A percentile compares a stretch with the other conserved stretches of the same genome.
These are phyloP conservation scores for Hypercompe scribonia DNA, from an alignment of 2,888 invertebrate genomes.

Conservation along the genomic window DNA sequence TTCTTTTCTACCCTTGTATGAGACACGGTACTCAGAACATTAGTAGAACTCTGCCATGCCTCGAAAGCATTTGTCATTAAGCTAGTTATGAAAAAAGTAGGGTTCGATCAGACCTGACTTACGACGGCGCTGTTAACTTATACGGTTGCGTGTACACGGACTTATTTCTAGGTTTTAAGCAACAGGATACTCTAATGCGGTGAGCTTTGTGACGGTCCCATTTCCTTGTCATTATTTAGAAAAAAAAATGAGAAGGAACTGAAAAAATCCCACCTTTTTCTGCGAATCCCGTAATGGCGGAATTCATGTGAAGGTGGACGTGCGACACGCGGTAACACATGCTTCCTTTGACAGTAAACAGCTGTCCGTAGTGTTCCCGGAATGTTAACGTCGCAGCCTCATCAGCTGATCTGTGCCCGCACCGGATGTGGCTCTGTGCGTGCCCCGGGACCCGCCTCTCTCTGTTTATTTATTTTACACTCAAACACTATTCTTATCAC, in stretches of 20 bases:
- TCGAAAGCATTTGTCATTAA: too few relatives aligned
- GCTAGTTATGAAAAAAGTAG: too few relatives aligned
- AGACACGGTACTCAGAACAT: too few relatives aligned
- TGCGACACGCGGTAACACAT: constrained; percentile 4
- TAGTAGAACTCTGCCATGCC: too few relatives aligned
- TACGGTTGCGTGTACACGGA: not conserved
- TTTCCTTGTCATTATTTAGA: not conserved
- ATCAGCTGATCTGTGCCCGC: constrained; percentile 12
- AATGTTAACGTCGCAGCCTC: constrained; percentile 12
- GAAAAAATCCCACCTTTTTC: constrained; percentile 7
- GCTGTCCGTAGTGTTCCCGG: constrained; percentile 21
- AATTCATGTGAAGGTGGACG: not conserved
- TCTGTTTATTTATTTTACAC: constrained; percentile 1
- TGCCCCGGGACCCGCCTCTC: not conserved
- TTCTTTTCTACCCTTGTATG: too few relatives aligned
- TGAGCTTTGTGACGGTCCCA: not conserved
- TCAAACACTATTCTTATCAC: constrained; percentile 4
- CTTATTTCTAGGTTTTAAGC: not conserved
- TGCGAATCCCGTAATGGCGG: constrained; percentile 9
- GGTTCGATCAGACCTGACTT: not conserved
- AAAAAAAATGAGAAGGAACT: constrained; percentile 1
- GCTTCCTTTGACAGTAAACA: constrained; percentile 25
- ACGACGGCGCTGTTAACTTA: not conserved
- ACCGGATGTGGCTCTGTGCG: not conserved
- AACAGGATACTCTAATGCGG: not conserved